Evolutionary conservation across 2,113 vertebrate species (phyloP), one percentile per base, ranked within the genome.

Genomic region (Oplegnathus fasciatus): DNA sequence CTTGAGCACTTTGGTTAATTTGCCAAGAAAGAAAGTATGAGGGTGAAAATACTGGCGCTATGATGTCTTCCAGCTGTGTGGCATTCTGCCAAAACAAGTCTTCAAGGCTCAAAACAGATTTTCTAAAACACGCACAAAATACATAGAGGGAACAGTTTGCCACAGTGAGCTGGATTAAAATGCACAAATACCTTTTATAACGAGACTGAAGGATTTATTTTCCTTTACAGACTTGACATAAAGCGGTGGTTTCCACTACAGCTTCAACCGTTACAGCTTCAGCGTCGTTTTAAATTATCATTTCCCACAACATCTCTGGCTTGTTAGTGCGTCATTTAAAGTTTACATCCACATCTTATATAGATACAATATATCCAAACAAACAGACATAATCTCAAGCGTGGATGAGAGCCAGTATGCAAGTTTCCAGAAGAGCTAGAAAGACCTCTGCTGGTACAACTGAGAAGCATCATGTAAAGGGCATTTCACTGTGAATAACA

Each of bases 381-480:
- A 48, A 62, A 34, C 65, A 28, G 14, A 3, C 13, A 67, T 28
- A 18, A 37, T 20, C 30, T 62, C 15, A 24, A 26, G 13, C 50
- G 48, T 17, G 17, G 65, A 26, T 48, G 10, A 68, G 67, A 64
- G 22, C 10, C 70, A 61, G 9, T 3, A 1, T 26, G 15, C 7
- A 68, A 6, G 69, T 76, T 79, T 68, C 30, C 9, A 42, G n/a
- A 58, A 65, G 86, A 84, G 64, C 65, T 55, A 71, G 46, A 62
- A 55, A 54, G 86, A 75, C 86, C 74, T 82, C 90, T 89, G 78
- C 60, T 89, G 87, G 85, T 75, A 34, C 22, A 65, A 62, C 5
- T 37, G 44, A 61, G 77, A 65, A 55, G 22, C 14, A 54, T 14
- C 75, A 48, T 15, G 44, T 28, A 22, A 60, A 52, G 28, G 1